Base-by-base conservation (phyloP, 2,797 vertebrate genomes). In the Falco concolor region DNA sequence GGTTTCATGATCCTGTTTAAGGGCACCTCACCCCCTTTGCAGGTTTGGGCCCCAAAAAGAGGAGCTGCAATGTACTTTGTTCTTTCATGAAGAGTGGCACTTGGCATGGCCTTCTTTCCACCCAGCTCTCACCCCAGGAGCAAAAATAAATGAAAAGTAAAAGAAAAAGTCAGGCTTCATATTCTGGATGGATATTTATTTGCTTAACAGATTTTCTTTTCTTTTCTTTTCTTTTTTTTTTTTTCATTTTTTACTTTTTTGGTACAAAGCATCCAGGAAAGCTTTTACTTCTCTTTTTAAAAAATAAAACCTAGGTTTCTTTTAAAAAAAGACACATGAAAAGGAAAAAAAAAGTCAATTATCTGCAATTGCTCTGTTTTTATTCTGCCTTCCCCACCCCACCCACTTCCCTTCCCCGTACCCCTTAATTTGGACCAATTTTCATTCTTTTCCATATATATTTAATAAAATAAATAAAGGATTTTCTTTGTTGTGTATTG, bases 391-490 rank as follows among this genome's bases (percentile, higher is more conserved):
- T 91, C 40, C 67, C 87, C 68, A 64, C 12, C 70, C 57, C 77
- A 23, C 67, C 78, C 87, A 14, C 47, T 68, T 80, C 60, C 53
- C 78, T 56, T 59, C 27, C 64, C 67, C 34, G 11, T 12, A 42
- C 53, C 38, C 20, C 74, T 98, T 98, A 98, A 98, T 98, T 98
- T 99, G 98, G 98, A 98, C 98, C 97, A 96, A 98, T 98, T 98
- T 98, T 95, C 84, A 91, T 96, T 94, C 61, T 93, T 90, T 88
- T 89, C 85, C 92, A 95, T 94, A 98, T 98, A 98, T 98, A 98
- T 98, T 99, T 98, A 98, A 98, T 98, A 99, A 98, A 99, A 99
- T 99, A 99, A 99, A 99, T 99, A 99, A 95, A 99, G 98, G 98
- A 98, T 98, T 98, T 99, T 94, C 95, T 99, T 96, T 96, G 78